phyloP scores from a whole-genome alignment of 2,888 invertebrate genomes.

The Spatulosminthurus flaviceps region DNA sequence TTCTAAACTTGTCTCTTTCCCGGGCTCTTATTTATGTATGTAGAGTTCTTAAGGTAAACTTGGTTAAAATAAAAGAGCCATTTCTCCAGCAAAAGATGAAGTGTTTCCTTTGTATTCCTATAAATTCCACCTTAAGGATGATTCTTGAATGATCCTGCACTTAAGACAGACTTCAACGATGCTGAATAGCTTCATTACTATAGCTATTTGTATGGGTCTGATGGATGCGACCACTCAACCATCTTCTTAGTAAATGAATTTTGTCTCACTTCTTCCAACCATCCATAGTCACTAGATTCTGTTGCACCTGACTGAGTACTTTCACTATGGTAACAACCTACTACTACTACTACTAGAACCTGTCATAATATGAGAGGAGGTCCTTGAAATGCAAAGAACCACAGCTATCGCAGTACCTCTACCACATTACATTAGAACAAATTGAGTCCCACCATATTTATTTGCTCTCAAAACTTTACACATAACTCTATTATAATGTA shows the following conservation, averaged over 20 bases:
- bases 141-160: constrained; percentile 1
- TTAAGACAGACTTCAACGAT: not conserved
- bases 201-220: not conserved
- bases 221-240: constrained; percentile 18
- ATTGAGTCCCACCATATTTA: not conserved
- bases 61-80: too few species aligned
- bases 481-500: too few species aligned
- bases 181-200: not conserved
- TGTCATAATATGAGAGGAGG: too few species aligned
- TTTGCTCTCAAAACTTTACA: too few species aligned
- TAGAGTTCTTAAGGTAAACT: too few species aligned
- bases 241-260: not conserved
- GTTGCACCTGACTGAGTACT: not conserved
- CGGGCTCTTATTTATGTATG: too few species aligned
- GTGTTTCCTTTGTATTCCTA: too few species aligned
- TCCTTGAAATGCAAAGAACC: not conserved
- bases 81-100: too few species aligned
- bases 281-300: too few species aligned
- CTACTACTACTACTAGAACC: too few species aligned
- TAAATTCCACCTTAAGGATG: not conserved
- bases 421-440: not conserved
- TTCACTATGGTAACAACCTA: not conserved
- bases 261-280: not conserved
- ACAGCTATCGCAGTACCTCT: not conserved
- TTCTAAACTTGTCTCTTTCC: too few species aligned